Evolutionary conservation across 2,113 vertebrate species (phyloP), one percentile per base, ranked within the genome.

Genomic region (Pagrus major): DNA sequence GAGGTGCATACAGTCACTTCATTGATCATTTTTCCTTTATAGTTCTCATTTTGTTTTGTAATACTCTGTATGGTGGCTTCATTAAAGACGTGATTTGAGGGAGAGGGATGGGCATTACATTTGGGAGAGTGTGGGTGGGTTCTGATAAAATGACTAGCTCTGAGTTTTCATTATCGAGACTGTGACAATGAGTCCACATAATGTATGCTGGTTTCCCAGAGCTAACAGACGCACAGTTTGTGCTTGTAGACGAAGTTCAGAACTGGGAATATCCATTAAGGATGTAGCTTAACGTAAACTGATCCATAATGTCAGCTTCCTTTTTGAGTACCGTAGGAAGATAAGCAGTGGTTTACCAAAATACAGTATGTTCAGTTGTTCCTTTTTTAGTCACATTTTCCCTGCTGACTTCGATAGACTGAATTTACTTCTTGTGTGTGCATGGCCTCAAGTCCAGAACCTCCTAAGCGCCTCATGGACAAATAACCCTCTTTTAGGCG

Each of bases 391-490:
- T 84, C 78, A 25, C 71, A 54, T 85, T 88, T 76, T 51, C 68
- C 72, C 78, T 54, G 83, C 84, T 86, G 76, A 89, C 74, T 78
- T 90, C 27, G 27, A 51, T 74, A 80, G 67, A 85, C 71, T 81
- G 68, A 91, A 85, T 85, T 80, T 71, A 82, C 54, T 78, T 82
- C 27, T 76, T 83, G 64, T 82, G 82, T 86, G 89, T 86, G 80
- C 78, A 91, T 89, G 86, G 86, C 90, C 90, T 90, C 52, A 47
- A 91, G 74, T 73, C 67, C 83, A 81, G 76, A 84, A 80, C 64
- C 88, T 84, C 79, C 49, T 81, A 82, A 84, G 71, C 83, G 65
- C 79, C 79, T 89, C 79, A 54, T 77, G 84, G 83, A 89, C 78
- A 86, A 85, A 83, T 79, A 42, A 77, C 63, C 76, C 46, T 75